Base-by-base conservation (phyloP, 2,888 invertebrate genomes). In the Netelia melanura region DNA sequence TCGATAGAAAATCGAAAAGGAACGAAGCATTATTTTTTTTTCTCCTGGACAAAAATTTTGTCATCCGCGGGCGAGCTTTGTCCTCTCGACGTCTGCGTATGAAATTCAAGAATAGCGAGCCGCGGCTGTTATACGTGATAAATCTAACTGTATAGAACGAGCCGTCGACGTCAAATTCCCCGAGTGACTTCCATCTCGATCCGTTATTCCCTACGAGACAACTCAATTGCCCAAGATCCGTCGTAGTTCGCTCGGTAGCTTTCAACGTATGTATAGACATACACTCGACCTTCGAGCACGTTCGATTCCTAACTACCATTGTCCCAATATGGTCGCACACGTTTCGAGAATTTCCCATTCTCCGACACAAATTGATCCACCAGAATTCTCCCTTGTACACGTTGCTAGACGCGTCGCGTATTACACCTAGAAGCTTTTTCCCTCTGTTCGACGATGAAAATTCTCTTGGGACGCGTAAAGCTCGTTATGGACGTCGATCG, bases 401-500 rank as follows among this genome's bases (percentile, higher is more conserved):
- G 5, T 43, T 11, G 17, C 61, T 48, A 48, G 10, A 48, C 62
- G 11, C 10, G 48, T 74, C 17, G n/a, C 10, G 11, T 62, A 61
- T 52, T 8, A 14, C 21, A 1, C 21, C 52, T 44, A 9, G 6
- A 17, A 74, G 62, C 5, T 61, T 74, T 25, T 65, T 48, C 81
- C 70, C 48, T 11, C 30, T 25, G 43, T 52, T 58, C 30, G 61
- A 72, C n/a, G 30, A 30, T 30, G 30, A 5, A 5, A 61, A 74
- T 74, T 30, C 74, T 74, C 79, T 52, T 43, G 11, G 44, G 54
- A 70, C 85, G 83, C 78, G 84, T 86, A 85, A 86, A 88, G 85
- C 85, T 86, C 81, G 54, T 84, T 56, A 56, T 54, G 64, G 14
- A 48, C 38, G 6, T 58, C 25, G 56, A 30, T 61, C 44, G 48